Evolutionary conservation across 2,888 invertebrate species (phyloP).

Genomic region (Linhomoeus sp.): DNA sequence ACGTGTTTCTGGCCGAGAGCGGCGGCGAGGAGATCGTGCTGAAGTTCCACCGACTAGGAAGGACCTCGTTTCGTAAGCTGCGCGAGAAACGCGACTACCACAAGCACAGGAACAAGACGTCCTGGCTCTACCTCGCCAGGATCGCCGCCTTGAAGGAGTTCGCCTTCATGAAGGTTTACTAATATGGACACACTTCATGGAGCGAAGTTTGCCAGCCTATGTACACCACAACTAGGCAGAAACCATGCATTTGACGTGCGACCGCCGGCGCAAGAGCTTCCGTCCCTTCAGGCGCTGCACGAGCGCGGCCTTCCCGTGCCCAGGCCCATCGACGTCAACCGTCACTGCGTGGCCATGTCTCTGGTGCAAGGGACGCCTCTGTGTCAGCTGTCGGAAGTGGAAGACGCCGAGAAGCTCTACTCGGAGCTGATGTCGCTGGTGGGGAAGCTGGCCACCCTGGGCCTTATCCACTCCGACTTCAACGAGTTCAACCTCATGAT

Average conservation of each 20-base stretch:
- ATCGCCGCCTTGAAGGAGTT: constrained; percentile 92
- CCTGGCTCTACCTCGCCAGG: constrained; percentile 87
- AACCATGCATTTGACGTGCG: too few species aligned
- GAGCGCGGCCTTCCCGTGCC: constrained; percentile 66
- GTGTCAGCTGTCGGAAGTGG: constrained; percentile 47
- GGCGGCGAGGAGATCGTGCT: constrained; percentile 60
- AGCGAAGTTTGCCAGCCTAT: too few species aligned
- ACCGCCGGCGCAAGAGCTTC: too few species aligned
- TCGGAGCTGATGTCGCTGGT: constrained; percentile 84
- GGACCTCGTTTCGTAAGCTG: constrained; percentile 84
- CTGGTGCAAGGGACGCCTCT: constrained; percentile 43
- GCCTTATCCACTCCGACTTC: constrained; percentile 95
- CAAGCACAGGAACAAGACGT: constrained; percentile 61
- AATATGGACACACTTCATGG: neutral
- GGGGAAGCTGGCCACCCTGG: constrained; percentile 67
- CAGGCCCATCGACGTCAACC: constrained; percentile 71
- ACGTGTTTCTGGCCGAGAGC: constrained; percentile 68
- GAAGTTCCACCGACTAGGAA: constrained; percentile 59
- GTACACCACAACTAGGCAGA: too few species aligned
- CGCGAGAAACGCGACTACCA: constrained; percentile 93
- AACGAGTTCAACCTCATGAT: constrained; percentile 95
- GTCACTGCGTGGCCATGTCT: constrained; percentile 90
- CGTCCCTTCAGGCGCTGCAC: too few species aligned
- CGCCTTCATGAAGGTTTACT: constrained; percentile 62
- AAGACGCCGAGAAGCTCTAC: constrained; percentile 42